Evolutionary conservation across 2,113 vertebrate genomes (phyloP), one percentile per base, ranked within the genome.

Genomic region (Merops nubicus): DNA sequence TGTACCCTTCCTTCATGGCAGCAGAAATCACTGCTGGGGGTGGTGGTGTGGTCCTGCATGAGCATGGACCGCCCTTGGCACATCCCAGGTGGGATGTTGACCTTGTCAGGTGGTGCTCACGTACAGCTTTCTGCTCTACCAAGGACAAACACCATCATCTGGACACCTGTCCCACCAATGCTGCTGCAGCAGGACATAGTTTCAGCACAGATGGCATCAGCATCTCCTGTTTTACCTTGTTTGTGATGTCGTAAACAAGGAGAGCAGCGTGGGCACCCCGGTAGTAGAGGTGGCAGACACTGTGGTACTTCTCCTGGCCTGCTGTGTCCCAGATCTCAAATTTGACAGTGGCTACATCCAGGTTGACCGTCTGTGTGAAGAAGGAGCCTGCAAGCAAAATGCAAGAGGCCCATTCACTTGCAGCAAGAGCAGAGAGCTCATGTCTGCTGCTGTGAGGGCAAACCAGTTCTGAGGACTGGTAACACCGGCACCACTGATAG

Each of bases 271-370:
- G 95, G 36, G 98, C 98, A 0, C 98, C 98, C 72, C 98, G 84
- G 96, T 98, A 98, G 96, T 98, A 99, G 8, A 99, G 98, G 26
- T 98, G 98, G 53, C 98, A 98, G 72, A 99, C 95, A 0, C 98
- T 98, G 74, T 98, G 98, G 97, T 98, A 99, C 57, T 98, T 99
- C 65, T 99, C 98, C 94, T 99, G 98, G 7, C 99, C 98, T 0
- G 98, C 98, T 0, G 98, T 99, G 97, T 99, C 98, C 98, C 98
- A 99, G 56, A 99, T 98, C 96, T 98, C 98, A 36, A 99, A 81
- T 65, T 94, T 98, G 67, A 98, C 15, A 0, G 87, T 96, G 38
- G 87, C 59, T 0, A 68, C 22, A 0, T 95, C 97, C 79, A 98
- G 34, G 7, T 91, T 68, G 36, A 99, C 76, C 5, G 23, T 42